These are phyloP conservation scores for Tenthredo notha DNA, from an alignment of 2,888 invertebrate species.

Conservation along the genomic window DNA sequence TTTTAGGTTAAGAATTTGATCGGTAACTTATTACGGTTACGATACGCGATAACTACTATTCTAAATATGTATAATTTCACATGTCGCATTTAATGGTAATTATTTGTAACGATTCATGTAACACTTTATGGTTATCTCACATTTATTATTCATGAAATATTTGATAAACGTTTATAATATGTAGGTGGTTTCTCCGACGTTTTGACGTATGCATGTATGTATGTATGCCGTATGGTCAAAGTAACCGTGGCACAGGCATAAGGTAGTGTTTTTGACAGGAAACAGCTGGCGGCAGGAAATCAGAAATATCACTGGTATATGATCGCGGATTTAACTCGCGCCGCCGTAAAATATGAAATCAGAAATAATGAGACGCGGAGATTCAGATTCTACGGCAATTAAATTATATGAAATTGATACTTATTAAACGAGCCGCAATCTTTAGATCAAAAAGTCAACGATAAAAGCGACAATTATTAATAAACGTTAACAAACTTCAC, in stretches of 20 bases:
- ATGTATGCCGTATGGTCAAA: neutral
- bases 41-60: neutral
- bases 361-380: neutral
- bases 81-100: neutral
- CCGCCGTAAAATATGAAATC: neutral
- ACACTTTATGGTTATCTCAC: neutral
- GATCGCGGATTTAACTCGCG: neutral
- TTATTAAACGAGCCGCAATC: too few relatives aligned
- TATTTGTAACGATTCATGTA: constrained; percentile 4
- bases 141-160: constrained; percentile 23
- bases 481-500: neutral
- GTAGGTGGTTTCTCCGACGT: neutral
- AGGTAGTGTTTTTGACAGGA: constrained; percentile 34
- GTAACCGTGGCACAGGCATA: neutral
- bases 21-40: constrained; percentile 16
- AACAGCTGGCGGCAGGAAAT: constrained; percentile 44
- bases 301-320: neutral
- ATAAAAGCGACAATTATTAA: neutral
- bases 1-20: constrained; percentile 64
- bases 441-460: neutral
- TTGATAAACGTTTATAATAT: neutral
- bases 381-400: neutral
- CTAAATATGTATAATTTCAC: neutral
- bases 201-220: neutral
- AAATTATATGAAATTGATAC: neutral